These are phyloP conservation scores for Pseudococcus longispinus DNA, from an alignment of 2,888 invertebrate genomes.

Conservation along the genomic window DNA sequence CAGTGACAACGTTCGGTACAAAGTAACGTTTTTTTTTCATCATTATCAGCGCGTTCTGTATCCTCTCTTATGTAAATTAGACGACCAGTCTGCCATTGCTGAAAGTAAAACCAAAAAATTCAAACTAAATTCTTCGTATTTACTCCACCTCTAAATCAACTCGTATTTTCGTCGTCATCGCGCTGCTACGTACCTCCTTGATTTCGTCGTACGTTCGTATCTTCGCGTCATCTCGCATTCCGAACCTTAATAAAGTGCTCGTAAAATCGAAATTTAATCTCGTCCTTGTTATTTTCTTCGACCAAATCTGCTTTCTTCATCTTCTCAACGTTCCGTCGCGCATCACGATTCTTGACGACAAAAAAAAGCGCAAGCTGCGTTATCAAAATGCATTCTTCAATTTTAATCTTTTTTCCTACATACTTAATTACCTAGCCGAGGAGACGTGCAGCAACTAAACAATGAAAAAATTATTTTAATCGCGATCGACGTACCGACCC, in stretches of 20 bases:
- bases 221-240: neutral
- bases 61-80: neutral
- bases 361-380: neutral
- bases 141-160: too few species aligned
- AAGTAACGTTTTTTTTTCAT: neutral
- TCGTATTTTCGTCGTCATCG: too few species aligned
- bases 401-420: neutral
- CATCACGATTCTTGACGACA: neutral
- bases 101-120: neutral
- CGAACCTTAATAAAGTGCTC: neutral
- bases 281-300: neutral
- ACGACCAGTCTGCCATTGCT: neutral
- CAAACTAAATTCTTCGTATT: neutral
- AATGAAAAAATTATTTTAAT: conserved; percentile 15
- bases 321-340: neutral
- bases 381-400: conserved; percentile 12
- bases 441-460: neutral
- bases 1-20: neutral
- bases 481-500: neutral
- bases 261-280: neutral
- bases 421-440: neutral
- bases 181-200: too few species aligned
- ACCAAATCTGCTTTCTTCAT: neutral
- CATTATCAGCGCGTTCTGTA: neutral
- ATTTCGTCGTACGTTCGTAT: neutral